Evolutionary conservation across 2,797 vertebrate species (phyloP), one percentile per base, ranked within the genome.

Genomic region (Allobates femoralis): DNA sequence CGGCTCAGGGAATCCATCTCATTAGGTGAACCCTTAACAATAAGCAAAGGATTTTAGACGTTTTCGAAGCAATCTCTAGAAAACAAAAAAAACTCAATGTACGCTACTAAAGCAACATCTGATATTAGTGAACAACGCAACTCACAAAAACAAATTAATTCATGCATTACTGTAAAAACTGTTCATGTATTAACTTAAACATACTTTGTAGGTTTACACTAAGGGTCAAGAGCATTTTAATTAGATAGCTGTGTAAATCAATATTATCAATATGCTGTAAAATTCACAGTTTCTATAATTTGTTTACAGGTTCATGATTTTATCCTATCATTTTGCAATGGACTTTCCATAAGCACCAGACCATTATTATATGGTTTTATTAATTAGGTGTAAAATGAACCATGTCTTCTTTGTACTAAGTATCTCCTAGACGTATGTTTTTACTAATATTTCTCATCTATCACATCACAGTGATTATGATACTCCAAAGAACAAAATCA

Each of bases 391-490:
- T 30, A 69, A 58, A 26, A 55, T 30, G 11, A 1, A 71, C 50
- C 16, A 75, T 86, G 69, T 78, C 11, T 53, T n/a, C 90, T 91
- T 58, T 86, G n/a, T 51, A 30, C 79, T 87, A 83, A 30, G 62
- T 85, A 28, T 73, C 86, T 80, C 81, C 69, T 85, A 88, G 83
- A 81, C 87, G 91, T 77, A 87, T 89, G 74, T 89, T 90, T 88
- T 87, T 81, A 82, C 79, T 91, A 81, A 90, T 90, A 93, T 89
- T 93, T 84, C 88, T 90, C 53, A 77, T 92, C 92, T 92, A 89
- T 90, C 78, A 66, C 89, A 89, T 71, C 74, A 23, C 83, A 73
- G 66, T 86, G 85, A 84, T 62, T 81, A 41, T 28, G 66, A 91
- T 89, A 77, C 80, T 89, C n/a, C 1, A 87, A 91, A 92, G 82